Evolutionary conservation across 2,888 invertebrate species (phyloP).

Genomic region (Allophyes oxyacanthae): DNA sequence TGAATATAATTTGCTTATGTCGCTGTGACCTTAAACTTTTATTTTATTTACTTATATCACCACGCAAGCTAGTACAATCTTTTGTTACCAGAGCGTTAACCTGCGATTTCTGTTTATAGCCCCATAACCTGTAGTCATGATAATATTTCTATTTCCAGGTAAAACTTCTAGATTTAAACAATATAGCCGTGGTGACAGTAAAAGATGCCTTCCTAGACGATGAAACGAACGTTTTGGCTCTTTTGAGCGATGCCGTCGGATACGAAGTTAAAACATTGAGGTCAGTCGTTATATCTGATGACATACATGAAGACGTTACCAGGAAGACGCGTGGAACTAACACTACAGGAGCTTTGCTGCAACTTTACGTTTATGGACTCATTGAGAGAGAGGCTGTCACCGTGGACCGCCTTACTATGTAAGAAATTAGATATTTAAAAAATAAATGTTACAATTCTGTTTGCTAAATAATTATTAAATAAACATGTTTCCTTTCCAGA

Average conservation of each 20-base stretch:
- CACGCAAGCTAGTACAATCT: slow-evolving; percentile 1
- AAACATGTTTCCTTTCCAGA: slow-evolving; percentile 65
- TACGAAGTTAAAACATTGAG: slow-evolving; percentile 80
- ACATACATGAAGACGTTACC: slow-evolving; percentile 46
- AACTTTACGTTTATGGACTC: slow-evolving; percentile 80
- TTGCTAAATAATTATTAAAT: slow-evolving; percentile 15
- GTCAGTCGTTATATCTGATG: slow-evolving; percentile 75
- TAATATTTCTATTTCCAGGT: slow-evolving; percentile 75
- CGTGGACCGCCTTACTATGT: slow-evolving; percentile 72
- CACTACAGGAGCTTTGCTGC: slow-evolving; percentile 67
- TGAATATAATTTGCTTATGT: slow-evolving; percentile 11
- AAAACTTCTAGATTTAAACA: slow-evolving; percentile 74
- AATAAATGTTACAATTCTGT: not conserved
- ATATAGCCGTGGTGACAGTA: slow-evolving; percentile 81
- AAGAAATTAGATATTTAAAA: slow-evolving; percentile 46
- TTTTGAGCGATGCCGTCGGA: slow-evolving; percentile 72
- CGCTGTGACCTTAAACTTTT: slow-evolving; percentile 21
- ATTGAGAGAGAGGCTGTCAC: slow-evolving; percentile 72
- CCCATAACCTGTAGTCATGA: slow-evolving; percentile 24
- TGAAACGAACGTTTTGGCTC: slow-evolving; percentile 68
- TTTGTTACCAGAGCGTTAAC: slow-evolving; percentile 52
- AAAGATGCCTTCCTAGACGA: slow-evolving; percentile 79
- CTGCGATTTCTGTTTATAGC: slow-evolving; percentile 33
- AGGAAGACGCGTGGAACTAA: slow-evolving; percentile 60
- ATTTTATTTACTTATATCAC: slow-evolving; percentile 17